Conservation (phyloP, 2,113 vertebrate species). For the Bubo blakistoni region DNA sequence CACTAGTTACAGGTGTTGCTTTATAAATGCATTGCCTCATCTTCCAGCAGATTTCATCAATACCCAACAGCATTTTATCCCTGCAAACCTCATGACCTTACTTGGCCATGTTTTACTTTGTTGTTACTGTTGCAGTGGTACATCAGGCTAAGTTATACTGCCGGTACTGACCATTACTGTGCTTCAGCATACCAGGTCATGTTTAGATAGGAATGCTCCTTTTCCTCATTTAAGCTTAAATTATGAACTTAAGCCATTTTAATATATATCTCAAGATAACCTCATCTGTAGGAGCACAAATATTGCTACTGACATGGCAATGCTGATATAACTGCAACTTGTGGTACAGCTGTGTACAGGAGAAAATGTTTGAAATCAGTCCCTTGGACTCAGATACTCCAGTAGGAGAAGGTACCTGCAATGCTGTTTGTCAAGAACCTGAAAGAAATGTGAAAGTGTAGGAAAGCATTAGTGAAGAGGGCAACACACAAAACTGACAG, state of each 20-base stretch:
- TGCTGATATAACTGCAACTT: neutral
- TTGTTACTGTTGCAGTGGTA: neutral
- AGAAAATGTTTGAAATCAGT: neutral
- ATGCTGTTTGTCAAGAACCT: neutral
- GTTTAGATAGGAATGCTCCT: neutral
- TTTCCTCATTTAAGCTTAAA: neutral
- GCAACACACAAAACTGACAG: neutral
- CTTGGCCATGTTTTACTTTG: neutral
- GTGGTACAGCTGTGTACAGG: no score
- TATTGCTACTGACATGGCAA: neutral
- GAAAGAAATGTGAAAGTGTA: neutral
- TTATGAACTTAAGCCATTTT: neutral
- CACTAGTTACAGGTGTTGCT: neutral
- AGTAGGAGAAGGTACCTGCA: neutral
- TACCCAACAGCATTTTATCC: neutral
- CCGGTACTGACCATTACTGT: neutral
- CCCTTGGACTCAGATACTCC: neutral
- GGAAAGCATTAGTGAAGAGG: neutral
- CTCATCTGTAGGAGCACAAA: neutral
- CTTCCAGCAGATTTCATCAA: neutral
- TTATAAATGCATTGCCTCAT: neutral
- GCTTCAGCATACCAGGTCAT: neutral
- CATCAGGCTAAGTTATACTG: neutral
- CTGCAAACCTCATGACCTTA: neutral
- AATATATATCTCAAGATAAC: neutral